Evolutionary conservation across 1,140 invertebrate species (phyloP).

Genomic region (Andrena cerasifolii): DNA sequence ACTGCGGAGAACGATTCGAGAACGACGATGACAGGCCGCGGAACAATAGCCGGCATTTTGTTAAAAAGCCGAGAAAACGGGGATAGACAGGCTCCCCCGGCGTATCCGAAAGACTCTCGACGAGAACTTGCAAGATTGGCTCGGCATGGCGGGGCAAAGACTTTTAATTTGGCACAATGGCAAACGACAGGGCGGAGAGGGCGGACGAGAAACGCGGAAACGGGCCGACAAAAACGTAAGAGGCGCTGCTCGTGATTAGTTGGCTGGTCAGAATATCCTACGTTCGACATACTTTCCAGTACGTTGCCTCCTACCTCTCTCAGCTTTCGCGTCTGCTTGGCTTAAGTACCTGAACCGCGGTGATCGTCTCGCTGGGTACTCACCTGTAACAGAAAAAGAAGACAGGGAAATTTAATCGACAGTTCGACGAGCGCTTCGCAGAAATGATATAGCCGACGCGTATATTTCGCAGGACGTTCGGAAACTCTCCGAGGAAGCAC

Average conservation of each 20-base stretch:
- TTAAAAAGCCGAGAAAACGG: slow-evolving; percentile 8
- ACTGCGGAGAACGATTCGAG: neutral
- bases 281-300: neutral
- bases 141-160: neutral
- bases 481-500: neutral
- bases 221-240: neutral
- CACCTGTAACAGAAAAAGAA: slow-evolving; percentile 49
- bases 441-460: neutral
- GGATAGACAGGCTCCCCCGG: slow-evolving; percentile 3
- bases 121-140: slow-evolving; percentile 7
- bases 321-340: too few relatives aligned
- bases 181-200: neutral
- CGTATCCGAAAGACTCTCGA: slow-evolving; percentile 35
- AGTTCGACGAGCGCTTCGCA: neutral
- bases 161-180: slow-evolving; percentile 39
- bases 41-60: slow-evolving; percentile 39
- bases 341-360: slow-evolving; percentile 22
- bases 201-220: neutral
- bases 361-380: slow-evolving; percentile 34
- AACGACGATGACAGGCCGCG: neutral
- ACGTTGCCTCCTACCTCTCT: neutral
- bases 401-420: neutral
- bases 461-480: neutral
- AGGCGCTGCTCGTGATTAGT: slow-evolving; percentile 17
- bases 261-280: neutral